phyloP scores from a whole-genome alignment of 2,888 invertebrate species.

The Ptilodon capucinus region DNA sequence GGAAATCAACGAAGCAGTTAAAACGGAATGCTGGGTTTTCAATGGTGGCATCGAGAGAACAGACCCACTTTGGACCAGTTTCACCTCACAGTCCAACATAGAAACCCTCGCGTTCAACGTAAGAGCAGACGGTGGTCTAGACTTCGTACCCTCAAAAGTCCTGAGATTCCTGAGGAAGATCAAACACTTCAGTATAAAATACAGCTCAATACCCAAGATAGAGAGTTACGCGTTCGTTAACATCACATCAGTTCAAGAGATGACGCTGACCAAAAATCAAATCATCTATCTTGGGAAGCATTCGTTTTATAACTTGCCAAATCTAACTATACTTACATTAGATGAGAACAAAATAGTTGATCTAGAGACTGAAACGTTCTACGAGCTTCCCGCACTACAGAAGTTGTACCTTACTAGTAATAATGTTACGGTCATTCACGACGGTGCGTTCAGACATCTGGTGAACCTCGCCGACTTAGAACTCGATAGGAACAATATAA shows the following conservation, averaged over 20 bases:
- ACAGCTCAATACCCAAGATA: constrained; percentile 87
- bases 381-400: constrained; percentile 87
- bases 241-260: constrained; percentile 85
- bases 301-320: constrained; percentile 88
- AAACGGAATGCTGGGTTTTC: constrained; percentile 91
- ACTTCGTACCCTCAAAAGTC: constrained; percentile 88
- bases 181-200: constrained; percentile 86
- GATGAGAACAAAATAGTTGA: constrained; percentile 90
- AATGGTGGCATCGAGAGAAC: constrained; percentile 85
- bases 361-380: constrained; percentile 88
- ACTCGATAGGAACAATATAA: constrained; percentile 89
- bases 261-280: constrained; percentile 87
- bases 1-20: constrained; percentile 82
- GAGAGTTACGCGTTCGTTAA: constrained; percentile 90
- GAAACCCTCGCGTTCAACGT: constrained; percentile 87
- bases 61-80: constrained; percentile 88
- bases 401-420: constrained; percentile 93
- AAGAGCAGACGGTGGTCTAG: constrained; percentile 86
- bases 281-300: constrained; percentile 85
- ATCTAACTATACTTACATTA: constrained; percentile 86
- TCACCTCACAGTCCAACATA: constrained; percentile 87
- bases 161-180: constrained; percentile 85
- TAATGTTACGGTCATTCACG: constrained; percentile 91
- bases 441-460: constrained; percentile 90
- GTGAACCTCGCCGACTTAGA: constrained; percentile 90